A percentile compares a stretch with the other conserved stretches of the same genome.
These are phyloP conservation scores for Nomada fabriciana DNA, from an alignment of 2,888 invertebrate species.

Conservation along the genomic window DNA sequence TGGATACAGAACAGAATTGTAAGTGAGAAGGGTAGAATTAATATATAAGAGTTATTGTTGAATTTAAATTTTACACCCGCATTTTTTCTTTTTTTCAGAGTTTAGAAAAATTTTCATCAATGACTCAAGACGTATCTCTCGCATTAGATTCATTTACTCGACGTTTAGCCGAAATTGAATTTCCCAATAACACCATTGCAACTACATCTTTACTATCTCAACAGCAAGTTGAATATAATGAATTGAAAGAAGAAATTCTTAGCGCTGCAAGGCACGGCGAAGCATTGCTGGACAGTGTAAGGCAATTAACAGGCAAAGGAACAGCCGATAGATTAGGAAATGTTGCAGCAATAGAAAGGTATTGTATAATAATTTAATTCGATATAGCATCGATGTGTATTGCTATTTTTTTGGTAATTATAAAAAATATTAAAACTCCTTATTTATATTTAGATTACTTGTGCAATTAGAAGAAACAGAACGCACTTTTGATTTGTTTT, in stretches of 20 bases:
- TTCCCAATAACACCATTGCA: constrained; percentile 96
- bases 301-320: constrained; percentile 85
- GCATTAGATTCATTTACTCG: constrained; percentile 95
- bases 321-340: constrained; percentile 92
- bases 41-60: neutral
- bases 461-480: constrained; percentile 98
- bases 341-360: constrained; percentile 97
- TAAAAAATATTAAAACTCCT: neutral
- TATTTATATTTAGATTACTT: constrained; percentile 88
- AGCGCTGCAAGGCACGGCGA: constrained; percentile 96
- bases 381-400: neutral
- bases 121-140: constrained; percentile 95
- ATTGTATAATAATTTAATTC: constrained; percentile 7
- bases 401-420: neutral
- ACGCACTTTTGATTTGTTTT: constrained; percentile 96
- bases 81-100: constrained; percentile 87
- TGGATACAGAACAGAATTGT: constrained; percentile 99
- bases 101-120: constrained; percentile 96
- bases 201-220: constrained; percentile 94
- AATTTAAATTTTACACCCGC: neutral
- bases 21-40: constrained; percentile 79
- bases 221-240: constrained; percentile 90
- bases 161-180: constrained; percentile 95
- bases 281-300: constrained; percentile 91
- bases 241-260: constrained; percentile 93